Evolutionary conservation across 2,888 invertebrate genomes (phyloP).

Genomic region (Brenthis daphne): DNA sequence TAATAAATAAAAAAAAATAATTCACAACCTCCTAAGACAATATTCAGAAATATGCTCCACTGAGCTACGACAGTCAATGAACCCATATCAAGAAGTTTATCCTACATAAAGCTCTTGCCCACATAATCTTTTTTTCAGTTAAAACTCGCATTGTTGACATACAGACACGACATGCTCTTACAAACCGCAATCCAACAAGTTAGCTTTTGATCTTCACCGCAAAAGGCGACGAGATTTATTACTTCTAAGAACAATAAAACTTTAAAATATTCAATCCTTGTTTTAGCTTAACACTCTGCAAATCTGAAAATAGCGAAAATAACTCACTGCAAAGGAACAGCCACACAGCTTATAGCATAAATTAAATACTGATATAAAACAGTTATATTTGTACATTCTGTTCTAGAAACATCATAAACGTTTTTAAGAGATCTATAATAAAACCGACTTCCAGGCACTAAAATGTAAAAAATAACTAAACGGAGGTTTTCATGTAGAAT

Average conservation of each 20-base stretch:
- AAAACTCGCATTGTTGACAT: slow-evolving; percentile 1
- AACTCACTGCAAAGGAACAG: neutral
- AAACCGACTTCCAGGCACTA: no score
- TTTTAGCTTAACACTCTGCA: slow-evolving; percentile 2
- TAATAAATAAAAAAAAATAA: no score
- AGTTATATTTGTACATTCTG: neutral
- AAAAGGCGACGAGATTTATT: slow-evolving; percentile 23
- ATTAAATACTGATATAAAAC: neutral
- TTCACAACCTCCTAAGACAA: no score
- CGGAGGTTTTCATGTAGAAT: no score
- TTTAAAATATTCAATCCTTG: slow-evolving; percentile 5
- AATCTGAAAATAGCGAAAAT: neutral
- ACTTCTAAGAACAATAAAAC: slow-evolving; percentile 18
- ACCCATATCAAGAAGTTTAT: neutral
- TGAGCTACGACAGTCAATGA: no score
- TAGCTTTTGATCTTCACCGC: slow-evolving; percentile 22
- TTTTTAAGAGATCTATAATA: neutral
- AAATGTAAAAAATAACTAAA: no score
- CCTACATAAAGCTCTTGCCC: no score
- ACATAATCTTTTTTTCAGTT: slow-evolving; percentile 1
- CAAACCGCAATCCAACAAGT: slow-evolving; percentile 22
- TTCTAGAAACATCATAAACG: neutral
- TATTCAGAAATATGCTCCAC: no score
- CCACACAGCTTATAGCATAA: no score
- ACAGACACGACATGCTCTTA: neutral